phyloP scores from a whole-genome alignment of 2,113 vertebrate genomes.

The Oplegnathus fasciatus region DNA sequence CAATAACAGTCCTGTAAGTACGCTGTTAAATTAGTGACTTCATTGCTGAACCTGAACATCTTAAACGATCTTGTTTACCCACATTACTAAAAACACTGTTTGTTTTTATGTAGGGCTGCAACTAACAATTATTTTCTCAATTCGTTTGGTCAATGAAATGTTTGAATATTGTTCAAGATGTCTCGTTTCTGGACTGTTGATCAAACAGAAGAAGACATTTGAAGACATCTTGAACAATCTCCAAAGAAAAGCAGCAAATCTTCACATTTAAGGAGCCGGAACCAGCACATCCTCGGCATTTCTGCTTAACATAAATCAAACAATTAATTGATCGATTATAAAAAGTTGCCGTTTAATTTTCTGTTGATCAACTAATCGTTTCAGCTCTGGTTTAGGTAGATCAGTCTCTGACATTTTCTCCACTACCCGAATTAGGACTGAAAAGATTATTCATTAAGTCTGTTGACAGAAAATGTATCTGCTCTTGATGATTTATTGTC shows the following conservation, averaged over 20 bases:
- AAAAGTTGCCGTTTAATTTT: not conserved
- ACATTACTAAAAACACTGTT: no score
- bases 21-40: not conserved
- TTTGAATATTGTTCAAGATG: not conserved
- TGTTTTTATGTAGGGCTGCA: no score
- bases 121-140: not conserved
- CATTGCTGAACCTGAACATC: not conserved
- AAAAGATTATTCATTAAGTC: no score
- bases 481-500: no score
- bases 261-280: not conserved
- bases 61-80: not conserved
- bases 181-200: no score
- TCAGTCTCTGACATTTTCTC: no score
- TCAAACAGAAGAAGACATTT: no score
- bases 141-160: not conserved
- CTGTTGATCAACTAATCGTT: no score
- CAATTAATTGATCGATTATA: not conserved
- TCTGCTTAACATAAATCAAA: not conserved
- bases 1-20: not conserved
- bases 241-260: not conserved
- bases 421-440: no score
- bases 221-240: no score
- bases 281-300: not conserved
- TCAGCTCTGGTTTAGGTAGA: no score
- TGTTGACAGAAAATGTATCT: no score